Conservation (phyloP, 2,113 vertebrate genomes). For the Daubentonia madagascariensis region DNA sequence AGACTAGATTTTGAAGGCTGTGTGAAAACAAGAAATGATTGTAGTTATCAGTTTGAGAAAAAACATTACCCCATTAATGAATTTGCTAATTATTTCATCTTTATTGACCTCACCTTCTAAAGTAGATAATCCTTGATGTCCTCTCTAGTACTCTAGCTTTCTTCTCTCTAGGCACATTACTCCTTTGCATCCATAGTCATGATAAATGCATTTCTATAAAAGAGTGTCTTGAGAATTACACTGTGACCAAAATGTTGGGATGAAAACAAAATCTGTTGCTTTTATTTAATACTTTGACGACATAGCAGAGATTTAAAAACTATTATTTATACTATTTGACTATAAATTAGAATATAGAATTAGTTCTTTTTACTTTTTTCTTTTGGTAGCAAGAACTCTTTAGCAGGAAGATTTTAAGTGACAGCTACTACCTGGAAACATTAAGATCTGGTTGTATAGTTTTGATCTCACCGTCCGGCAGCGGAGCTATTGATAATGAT, state of each 20-base stretch:
- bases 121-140: background rate
- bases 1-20: background rate
- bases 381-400: background rate
- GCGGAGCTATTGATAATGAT: background rate
- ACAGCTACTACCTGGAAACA: background rate
- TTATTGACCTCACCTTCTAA: background rate
- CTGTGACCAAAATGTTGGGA: background rate
- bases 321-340: background rate
- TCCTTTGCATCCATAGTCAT: background rate
- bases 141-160: background rate
- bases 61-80: background rate
- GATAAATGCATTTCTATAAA: background rate
- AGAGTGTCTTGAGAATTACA: background rate
- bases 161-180: background rate
- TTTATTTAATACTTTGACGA: background rate
- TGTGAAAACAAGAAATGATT: background rate
- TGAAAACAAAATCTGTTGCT: background rate
- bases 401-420: background rate
- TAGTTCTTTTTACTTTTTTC: background rate
- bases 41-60: background rate
- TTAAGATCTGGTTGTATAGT: background rate
- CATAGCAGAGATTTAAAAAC: background rate
- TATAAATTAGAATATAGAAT: background rate
- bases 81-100: background rate
- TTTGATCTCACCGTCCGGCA: background rate